Evolutionary conservation across 2,797 vertebrate genomes (phyloP), one percentile per base, ranked within the genome.

Genomic region (Onychomys torridus): DNA sequence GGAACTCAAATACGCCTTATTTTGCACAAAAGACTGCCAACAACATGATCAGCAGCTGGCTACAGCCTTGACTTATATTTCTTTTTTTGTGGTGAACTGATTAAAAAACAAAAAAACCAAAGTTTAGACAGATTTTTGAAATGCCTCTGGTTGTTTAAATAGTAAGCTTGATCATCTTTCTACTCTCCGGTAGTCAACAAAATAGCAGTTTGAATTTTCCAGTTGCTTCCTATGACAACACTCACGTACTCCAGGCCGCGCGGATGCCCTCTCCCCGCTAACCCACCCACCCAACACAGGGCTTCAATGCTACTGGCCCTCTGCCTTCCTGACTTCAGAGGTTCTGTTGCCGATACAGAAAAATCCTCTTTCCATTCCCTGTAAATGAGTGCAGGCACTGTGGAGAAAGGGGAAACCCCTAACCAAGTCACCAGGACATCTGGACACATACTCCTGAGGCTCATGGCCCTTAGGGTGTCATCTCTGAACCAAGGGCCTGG

Each of bases 21-120:
- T 97, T 97, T 95, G 97, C 97, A 97, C 97, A 96, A 77, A 87
- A 96, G 94, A 96, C 91, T 78, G 76, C 96, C 96, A 90, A 92
- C 86, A 90, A 91, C 95, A 13, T 61, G 73, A 92, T 88, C 95
- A 89, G 94, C 97, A 84, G 92, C 96, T 95, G 96, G 91, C 95
- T 91, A 76, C 89, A 94, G 84, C 95, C 95, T 96, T 21, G 0
- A 95, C 59, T 92, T 90, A 5, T 82, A 67, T 96, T 95, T 93
- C 93, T 67, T 23, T 49, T 49, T 92, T 49, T 91, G 79, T 96
- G 95, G 85, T 67, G 95, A 96, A 96, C 93, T 94, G 49, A 88
- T 91, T 89, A 2, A 84, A 84, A 84, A 43, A 4, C 57, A 49
- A 79, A n/a, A 49, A 81, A 96, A 79, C 86, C 97, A 79, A 94